Percentiles rank a stretch among this genome's conserved stretches.
Evolutionary conservation across 2,797 vertebrate species (phyloP).

Genomic region (Sus cebifrons): DNA sequence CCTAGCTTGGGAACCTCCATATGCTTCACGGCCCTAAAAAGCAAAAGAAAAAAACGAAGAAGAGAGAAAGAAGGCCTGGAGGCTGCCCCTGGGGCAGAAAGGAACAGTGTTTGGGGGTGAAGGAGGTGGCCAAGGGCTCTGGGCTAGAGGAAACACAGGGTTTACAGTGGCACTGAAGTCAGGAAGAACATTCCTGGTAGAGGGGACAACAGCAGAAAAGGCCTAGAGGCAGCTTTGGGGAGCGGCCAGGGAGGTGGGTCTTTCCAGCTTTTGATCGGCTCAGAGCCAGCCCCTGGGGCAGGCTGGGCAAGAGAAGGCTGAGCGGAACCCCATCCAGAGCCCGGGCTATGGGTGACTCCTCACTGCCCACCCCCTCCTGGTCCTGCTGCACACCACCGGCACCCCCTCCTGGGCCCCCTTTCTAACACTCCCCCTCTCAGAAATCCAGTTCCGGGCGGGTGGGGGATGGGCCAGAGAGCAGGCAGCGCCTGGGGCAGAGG

Average conservation of each 20-base stretch:
- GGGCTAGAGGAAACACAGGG: constrained; percentile 2
- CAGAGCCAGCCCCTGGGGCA: constrained; percentile 74
- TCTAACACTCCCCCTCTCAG: constrained; percentile 59
- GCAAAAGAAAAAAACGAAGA: too few species aligned
- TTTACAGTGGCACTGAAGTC: neutral
- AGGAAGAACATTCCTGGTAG: constrained; percentile 62
- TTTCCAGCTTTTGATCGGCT: constrained; percentile 75
- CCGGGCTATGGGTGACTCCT: constrained; percentile 61
- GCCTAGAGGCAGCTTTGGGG: constrained; percentile 55
- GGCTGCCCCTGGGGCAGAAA: neutral
- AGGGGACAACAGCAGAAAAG: constrained; percentile 61
- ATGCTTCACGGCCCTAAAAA: too few species aligned
- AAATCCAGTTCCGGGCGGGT: constrained; percentile 78
- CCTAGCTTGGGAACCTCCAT: too few species aligned
- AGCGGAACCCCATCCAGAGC: constrained; percentile 62
- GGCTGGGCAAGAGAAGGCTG: constrained; percentile 68
- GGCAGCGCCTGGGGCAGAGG: constrained; percentile 81
- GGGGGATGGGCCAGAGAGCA: constrained; percentile 82
- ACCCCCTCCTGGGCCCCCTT: constrained; percentile 53
- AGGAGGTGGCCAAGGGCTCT: neutral
- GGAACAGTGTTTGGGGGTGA: neutral
- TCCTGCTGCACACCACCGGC: constrained; percentile 33
- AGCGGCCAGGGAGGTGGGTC: constrained; percentile 73
- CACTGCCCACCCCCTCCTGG: constrained; percentile 29
- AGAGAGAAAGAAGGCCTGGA: too few species aligned